Percentiles rank a stretch among this genome's conserved stretches.
Evolutionary conservation across 2,113 vertebrate species (phyloP).

Genomic region (Quiscalus mexicanus): DNA sequence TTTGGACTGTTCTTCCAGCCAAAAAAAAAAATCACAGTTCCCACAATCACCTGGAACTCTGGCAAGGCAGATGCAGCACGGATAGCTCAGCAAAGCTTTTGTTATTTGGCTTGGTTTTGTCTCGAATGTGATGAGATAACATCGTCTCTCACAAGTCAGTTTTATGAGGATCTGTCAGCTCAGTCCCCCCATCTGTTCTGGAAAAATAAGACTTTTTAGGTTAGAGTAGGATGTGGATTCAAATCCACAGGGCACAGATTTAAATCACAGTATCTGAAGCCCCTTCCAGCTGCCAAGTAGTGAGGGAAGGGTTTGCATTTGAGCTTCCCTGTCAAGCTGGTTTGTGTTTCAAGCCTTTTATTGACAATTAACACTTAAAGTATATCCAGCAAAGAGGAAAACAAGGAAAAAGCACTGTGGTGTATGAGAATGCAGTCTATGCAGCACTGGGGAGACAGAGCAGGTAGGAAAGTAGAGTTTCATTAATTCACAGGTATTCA

Average conservation of each 20-base stretch:
- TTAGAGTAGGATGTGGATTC: background rate
- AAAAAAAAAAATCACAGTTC: background rate
- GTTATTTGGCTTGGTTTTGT: conserved; percentile 40
- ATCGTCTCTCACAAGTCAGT: conserved; percentile 36
- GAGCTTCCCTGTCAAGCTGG: background rate
- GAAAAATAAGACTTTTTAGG: conserved; percentile 17
- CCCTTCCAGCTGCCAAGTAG: background rate
- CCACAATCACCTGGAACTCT: background rate
- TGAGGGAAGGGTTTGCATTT: background rate
- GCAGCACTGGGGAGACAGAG: background rate
- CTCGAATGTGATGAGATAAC: background rate
- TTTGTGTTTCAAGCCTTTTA: conserved; percentile 16
- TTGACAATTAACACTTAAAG: background rate
- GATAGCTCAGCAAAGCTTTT: conserved; percentile 5
- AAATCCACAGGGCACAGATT: background rate
- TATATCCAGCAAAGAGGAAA: background rate
- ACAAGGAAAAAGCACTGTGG: background rate
- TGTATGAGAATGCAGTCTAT: background rate
- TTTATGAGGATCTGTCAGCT: conserved; percentile 51
- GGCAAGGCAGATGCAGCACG: background rate
- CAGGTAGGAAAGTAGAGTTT: background rate
- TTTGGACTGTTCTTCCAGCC: background rate
- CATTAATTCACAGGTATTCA: background rate
- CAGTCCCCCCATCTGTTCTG: conserved; percentile 36
- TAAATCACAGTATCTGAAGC: background rate